These are phyloP conservation scores for Noctilio leporinus DNA, from an alignment of 2,113 vertebrate genomes.

Conservation along the genomic window DNA sequence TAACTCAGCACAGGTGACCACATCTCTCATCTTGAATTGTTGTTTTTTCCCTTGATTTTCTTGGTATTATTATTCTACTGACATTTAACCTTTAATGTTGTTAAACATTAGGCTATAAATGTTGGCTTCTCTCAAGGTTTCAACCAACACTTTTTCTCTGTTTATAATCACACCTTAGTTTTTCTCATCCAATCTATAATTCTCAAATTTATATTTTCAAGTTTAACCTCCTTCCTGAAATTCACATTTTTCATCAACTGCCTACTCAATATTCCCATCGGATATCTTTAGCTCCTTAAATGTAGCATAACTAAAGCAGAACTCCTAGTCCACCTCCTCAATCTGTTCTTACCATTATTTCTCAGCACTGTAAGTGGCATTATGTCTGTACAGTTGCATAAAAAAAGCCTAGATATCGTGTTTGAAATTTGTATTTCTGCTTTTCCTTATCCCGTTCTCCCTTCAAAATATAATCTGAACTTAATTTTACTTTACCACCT, in stretches of 20 bases:
- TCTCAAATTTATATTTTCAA: background rate
- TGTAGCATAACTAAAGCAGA: background rate
- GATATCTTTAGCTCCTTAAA: background rate
- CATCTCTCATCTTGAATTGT: background rate
- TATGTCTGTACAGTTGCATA: background rate
- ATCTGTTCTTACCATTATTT: background rate
- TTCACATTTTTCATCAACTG: background rate
- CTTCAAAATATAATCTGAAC: background rate
- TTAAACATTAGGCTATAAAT: background rate
- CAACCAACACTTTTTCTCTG: background rate
- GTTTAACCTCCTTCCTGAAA: background rate
- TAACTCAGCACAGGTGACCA: background rate
- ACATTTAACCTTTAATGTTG: background rate
- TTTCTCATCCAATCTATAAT: background rate
- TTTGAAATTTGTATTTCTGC: background rate
- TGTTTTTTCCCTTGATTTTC: background rate
- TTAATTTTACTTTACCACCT: background rate
- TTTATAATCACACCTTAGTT: background rate
- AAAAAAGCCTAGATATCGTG: background rate
- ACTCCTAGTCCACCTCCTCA: background rate
- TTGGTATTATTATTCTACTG: background rate
- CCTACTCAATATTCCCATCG: background rate
- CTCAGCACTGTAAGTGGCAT: background rate
- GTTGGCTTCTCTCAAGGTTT: background rate
- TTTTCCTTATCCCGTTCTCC: background rate